Conservation (phyloP, 2,113 vertebrate genomes). For the Corynorhinus townsendii region DNA sequence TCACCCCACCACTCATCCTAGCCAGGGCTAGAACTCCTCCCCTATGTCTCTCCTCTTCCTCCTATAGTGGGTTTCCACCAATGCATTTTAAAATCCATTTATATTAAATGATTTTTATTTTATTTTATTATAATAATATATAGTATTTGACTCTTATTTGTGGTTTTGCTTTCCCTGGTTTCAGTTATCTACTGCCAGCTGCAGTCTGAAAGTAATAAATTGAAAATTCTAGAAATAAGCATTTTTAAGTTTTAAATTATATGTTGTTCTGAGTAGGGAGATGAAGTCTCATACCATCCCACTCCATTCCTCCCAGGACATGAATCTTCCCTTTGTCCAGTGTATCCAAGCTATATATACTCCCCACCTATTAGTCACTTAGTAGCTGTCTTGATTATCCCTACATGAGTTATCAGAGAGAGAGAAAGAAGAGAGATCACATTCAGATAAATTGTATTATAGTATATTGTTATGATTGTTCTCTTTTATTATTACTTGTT, state of each 20-base stretch:
- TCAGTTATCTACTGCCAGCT: not conserved
- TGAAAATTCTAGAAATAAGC: not conserved
- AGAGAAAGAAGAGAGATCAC: not conserved
- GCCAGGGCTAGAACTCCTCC: not conserved
- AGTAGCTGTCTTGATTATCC: not conserved
- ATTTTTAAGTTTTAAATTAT: not conserved
- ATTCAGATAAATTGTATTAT: not conserved
- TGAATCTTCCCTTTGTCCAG: not conserved
- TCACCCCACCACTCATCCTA: rapidly evolving
- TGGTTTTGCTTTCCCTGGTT: not conserved
- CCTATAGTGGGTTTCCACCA: not conserved
- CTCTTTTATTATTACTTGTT: not conserved
- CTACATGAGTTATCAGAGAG: not conserved
- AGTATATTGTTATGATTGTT: not conserved
- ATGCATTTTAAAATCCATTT: not conserved
- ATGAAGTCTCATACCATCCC: not conserved
- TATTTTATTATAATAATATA: not conserved
- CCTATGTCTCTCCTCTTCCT: not conserved
- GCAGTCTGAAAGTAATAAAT: not conserved
- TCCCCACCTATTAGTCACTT: too few species aligned
- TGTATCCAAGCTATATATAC: not conserved
- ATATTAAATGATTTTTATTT: not conserved
- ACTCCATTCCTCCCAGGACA: too few species aligned
- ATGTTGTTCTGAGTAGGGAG: not conserved
- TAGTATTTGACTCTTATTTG: not conserved